Evolutionary conservation across 30 jellyfish, hydroid and myxozoan genomes (phyloP).

Genomic region (Cassiopea andromeda): DNA sequence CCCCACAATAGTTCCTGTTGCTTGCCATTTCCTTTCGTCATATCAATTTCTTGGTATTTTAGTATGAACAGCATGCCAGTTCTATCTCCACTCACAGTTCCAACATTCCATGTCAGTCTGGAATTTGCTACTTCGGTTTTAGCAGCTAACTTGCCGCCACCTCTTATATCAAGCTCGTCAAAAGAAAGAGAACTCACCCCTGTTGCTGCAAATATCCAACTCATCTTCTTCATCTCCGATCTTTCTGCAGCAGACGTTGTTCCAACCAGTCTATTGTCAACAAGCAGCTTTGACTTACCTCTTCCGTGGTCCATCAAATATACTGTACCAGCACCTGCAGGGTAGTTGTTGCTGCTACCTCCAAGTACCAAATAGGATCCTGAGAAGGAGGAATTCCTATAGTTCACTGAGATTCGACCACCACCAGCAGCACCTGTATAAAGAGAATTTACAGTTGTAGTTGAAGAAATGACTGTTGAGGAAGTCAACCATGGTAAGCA

Average conservation of each 20-base stretch:
- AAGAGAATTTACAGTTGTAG: not conserved
- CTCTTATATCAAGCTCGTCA: constrained; percentile 63
- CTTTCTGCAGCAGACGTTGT: constrained; percentile 23
- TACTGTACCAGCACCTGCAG: constrained; percentile 80
- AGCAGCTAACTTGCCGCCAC: constrained; percentile 74
- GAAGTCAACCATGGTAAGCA: no score
- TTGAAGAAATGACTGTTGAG: not conserved
- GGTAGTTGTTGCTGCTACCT: constrained; percentile 43
- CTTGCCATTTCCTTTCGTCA: constrained; percentile 56
- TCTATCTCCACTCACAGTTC: constrained; percentile 65
- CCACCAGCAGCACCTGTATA: constrained; percentile 75
- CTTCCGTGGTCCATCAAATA: constrained; percentile 33
- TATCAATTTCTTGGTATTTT: constrained; percentile 60
- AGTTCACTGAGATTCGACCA: constrained; percentile 59
- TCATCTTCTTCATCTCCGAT: constrained; percentile 54
- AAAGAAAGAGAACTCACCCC: constrained; percentile 29
- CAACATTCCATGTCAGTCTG: constrained; percentile 62
- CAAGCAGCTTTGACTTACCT: constrained; percentile 49
- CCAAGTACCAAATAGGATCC: constrained; percentile 63
- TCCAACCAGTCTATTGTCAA: constrained; percentile 45
- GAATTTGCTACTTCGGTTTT: constrained; percentile 32
- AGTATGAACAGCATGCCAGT: constrained; percentile 67
- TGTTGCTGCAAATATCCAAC: constrained; percentile 68
- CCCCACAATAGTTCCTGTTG: constrained; percentile 68
- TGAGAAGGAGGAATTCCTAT: constrained; percentile 48